Evolutionary conservation across 2,888 invertebrate genomes (phyloP).

Genomic region (Achlya flavicornis): DNA sequence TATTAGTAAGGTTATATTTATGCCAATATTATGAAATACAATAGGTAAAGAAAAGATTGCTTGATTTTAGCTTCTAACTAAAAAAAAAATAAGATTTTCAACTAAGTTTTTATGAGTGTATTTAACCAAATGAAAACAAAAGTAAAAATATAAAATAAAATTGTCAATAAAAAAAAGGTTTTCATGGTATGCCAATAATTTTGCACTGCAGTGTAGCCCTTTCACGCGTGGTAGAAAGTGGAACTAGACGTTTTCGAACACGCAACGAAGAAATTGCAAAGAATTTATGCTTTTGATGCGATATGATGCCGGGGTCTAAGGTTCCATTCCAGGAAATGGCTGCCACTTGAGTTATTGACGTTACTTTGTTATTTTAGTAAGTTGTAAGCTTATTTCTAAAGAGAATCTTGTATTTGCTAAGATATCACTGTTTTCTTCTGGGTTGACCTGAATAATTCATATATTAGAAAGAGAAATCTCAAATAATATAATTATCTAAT

Average conservation of each 20-base stretch:
- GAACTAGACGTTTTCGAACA: constrained; percentile 70
- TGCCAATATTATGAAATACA: neutral
- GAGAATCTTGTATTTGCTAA: neutral
- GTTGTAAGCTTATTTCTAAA: neutral
- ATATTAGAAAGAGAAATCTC: too few species aligned
- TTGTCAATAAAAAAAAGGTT: too few species aligned
- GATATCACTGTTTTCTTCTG: constrained; percentile 17
- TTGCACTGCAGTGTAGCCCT: constrained; percentile 62
- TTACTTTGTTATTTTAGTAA: constrained; percentile 28
- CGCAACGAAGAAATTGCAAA: constrained; percentile 82
- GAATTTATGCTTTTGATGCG: constrained; percentile 80
- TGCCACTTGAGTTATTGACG: constrained; percentile 40
- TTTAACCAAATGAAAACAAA: too few species aligned
- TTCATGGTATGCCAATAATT: constrained; percentile 23
- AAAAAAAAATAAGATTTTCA: too few species aligned
- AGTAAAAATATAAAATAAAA: too few species aligned
- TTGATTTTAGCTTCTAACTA: too few species aligned
- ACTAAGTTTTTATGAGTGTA: too few species aligned
- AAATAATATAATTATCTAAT: too few species aligned
- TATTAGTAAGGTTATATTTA: neutral
- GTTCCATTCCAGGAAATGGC: constrained; percentile 58
- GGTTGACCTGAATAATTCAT: too few species aligned
- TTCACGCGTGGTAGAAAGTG: constrained; percentile 83
- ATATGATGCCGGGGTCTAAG: constrained; percentile 64
- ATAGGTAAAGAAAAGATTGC: too few species aligned